Conservation (phyloP, 2,113 vertebrate species). For the Apodemus sylvaticus region DNA sequence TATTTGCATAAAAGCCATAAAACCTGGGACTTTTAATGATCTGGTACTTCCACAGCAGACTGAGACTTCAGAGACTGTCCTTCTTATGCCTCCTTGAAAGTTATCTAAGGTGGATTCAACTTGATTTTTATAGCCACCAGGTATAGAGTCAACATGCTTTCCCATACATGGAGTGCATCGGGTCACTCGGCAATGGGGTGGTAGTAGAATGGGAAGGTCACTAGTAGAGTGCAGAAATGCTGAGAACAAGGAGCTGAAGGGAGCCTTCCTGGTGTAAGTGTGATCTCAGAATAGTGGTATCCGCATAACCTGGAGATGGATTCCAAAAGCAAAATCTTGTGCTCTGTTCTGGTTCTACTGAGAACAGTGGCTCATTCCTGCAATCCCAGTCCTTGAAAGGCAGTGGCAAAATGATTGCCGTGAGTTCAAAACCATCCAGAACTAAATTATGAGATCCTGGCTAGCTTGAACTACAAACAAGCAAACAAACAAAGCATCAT, state of each 20-base stretch:
- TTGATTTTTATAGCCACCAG: neutral
- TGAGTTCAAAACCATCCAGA: neutral
- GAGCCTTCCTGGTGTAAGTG: neutral
- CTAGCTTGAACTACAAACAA: neutral
- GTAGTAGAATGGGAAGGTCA: neutral
- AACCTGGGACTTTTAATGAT: constrained; percentile 44
- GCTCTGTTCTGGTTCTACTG: neutral
- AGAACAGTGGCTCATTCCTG: too few relatives aligned
- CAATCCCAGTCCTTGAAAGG: neutral
- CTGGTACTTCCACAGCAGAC: constrained; percentile 27
- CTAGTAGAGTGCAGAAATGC: neutral
- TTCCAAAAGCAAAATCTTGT: neutral
- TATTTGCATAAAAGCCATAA: constrained; percentile 55
- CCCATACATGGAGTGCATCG: neutral
- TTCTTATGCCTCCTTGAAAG: constrained; percentile 34
- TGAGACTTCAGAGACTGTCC: neutral
- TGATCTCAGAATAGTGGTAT: neutral
- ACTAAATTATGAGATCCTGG: neutral
- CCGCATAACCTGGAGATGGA: neutral
- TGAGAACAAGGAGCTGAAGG: neutral
- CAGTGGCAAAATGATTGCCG: neutral
- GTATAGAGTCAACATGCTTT: neutral
- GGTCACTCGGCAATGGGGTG: neutral
- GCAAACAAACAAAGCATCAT: neutral
- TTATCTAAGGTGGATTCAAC: neutral